Evolutionary conservation across 2,113 vertebrate genomes (phyloP).

Genomic region (Larimichthys crocea): DNA sequence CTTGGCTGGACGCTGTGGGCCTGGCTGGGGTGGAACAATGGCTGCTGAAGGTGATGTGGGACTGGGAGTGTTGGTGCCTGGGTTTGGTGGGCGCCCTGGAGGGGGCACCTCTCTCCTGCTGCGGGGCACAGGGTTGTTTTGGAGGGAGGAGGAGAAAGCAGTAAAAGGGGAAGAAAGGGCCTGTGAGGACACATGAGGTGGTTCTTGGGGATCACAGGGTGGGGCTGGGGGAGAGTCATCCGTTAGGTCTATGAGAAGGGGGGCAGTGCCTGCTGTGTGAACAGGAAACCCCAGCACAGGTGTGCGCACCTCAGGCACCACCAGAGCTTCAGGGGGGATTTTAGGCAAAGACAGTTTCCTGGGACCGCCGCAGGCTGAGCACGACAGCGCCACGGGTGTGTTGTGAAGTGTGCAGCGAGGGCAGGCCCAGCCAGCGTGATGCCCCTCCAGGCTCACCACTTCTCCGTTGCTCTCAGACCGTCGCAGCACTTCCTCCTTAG

Average conservation of each 20-base stretch:
- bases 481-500: slow-evolving; percentile 76
- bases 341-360: slow-evolving; percentile 95
- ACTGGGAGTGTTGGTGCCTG: slow-evolving; percentile 70
- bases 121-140: slow-evolving; percentile 95
- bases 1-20: slow-evolving; percentile 72
- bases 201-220: slow-evolving; percentile 80
- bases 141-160: slow-evolving; percentile 89
- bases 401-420: slow-evolving; percentile 95
- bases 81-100: slow-evolving; percentile 75
- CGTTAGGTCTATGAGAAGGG: slow-evolving; percentile 84
- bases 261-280: slow-evolving; percentile 72
- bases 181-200: slow-evolving; percentile 70
- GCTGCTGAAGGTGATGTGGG: slow-evolving; percentile 82
- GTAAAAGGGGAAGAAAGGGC: slow-evolving; percentile 79
- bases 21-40: slow-evolving; percentile 69
- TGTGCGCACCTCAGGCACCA: slow-evolving; percentile 94
- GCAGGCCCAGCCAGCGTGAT: slow-evolving; percentile 89
- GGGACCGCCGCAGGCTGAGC: slow-evolving; percentile 95
- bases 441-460: slow-evolving; percentile 54
- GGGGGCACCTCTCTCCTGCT: slow-evolving; percentile 96
- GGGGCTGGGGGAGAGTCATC: slow-evolving; percentile 80
- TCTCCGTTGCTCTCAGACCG: slow-evolving; percentile 81
- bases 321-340: slow-evolving; percentile 96
- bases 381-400: slow-evolving; percentile 93
- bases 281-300: slow-evolving; percentile 88